A percentile compares a stretch with the other conserved stretches of the same genome.
These are phyloP conservation scores for Myripristis jacobus DNA, from an alignment of 2,797 vertebrate genomes.

Conservation along the genomic window DNA sequence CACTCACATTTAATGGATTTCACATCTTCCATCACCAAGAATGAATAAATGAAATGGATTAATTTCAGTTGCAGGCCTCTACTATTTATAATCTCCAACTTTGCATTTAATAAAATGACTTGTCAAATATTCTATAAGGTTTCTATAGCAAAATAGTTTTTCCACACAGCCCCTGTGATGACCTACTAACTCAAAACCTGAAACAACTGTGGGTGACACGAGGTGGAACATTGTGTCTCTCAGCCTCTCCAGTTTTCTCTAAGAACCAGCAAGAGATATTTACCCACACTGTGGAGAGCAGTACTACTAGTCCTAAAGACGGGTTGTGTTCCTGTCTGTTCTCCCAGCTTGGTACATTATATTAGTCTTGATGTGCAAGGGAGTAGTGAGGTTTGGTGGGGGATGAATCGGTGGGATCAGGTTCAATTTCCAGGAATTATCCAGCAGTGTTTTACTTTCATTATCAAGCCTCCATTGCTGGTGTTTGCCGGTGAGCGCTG, in stretches of 20 bases:
- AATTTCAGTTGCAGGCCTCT: too few relatives aligned
- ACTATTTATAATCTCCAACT: too few relatives aligned
- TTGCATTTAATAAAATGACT: too few relatives aligned
- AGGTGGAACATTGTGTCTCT: conserved; percentile 37
- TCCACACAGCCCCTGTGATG: not conserved
- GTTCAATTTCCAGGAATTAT: conserved; percentile 73
- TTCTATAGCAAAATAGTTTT: not conserved
- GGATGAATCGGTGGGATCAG: conserved; percentile 53
- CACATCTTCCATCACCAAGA: too few relatives aligned
- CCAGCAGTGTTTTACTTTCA: conserved; percentile 71
- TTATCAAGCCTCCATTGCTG: conserved; percentile 56
- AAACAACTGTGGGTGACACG: conserved; percentile 30
- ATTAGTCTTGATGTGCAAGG: conserved; percentile 49
- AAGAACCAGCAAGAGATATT: conserved; percentile 43
- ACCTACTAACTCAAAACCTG: conserved; percentile 1
- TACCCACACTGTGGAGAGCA: conserved; percentile 32
- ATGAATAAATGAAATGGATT: too few relatives aligned
- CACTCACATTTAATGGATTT: too few relatives aligned
- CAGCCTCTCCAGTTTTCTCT: conserved; percentile 22
- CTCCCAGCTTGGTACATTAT: conserved; percentile 46
- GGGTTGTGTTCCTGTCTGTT: conserved; percentile 43
- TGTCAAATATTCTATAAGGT: not conserved
- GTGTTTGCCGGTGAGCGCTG: conserved; percentile 54
- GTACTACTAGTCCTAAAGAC: conserved; percentile 27
- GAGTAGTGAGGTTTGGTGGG: conserved; percentile 31